Evolutionary conservation across 2,888 invertebrate species (phyloP).

Genomic region (Melanchra persicariae): DNA sequence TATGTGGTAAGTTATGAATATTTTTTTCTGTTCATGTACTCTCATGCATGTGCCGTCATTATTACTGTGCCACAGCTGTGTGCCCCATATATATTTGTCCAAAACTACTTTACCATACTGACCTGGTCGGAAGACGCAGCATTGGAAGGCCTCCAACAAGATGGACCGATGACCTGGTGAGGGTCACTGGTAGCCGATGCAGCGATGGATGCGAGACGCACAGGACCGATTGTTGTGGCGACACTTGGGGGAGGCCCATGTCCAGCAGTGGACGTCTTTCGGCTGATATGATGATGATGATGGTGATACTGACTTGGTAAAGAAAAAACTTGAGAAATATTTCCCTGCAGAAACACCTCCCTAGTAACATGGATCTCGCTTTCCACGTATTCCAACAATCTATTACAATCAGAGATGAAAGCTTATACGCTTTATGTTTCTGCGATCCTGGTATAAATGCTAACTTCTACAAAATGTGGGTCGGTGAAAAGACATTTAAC

Average conservation of each 20-base stretch:
- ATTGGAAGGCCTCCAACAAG: too few species aligned
- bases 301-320: conserved; percentile 7
- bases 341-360: conserved; percentile 1
- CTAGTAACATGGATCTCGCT: conserved; percentile 11
- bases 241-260: too few species aligned
- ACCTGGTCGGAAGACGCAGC: too few species aligned
- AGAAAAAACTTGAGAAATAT: not conserved
- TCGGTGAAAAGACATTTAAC: conserved; percentile 58
- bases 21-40: not conserved
- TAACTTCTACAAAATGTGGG: conserved; percentile 38
- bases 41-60: too few species aligned
- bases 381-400: conserved; percentile 5
- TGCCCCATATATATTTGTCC: not conserved
- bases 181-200: too few species aligned
- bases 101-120: not conserved
- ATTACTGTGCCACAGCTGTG: not conserved
- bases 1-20: not conserved
- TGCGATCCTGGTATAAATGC: conserved; percentile 47
- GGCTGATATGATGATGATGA: too few species aligned
- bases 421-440: conserved; percentile 42
- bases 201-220: too few species aligned
- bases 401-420: conserved; percentile 42
- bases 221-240: too few species aligned
- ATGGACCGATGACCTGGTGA: too few species aligned
- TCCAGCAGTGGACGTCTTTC: too few species aligned